Percentiles rank a stretch among this genome's conserved stretches.
phyloP scores from a whole-genome alignment of 2,888 invertebrate species.

The Tachina lurida region DNA sequence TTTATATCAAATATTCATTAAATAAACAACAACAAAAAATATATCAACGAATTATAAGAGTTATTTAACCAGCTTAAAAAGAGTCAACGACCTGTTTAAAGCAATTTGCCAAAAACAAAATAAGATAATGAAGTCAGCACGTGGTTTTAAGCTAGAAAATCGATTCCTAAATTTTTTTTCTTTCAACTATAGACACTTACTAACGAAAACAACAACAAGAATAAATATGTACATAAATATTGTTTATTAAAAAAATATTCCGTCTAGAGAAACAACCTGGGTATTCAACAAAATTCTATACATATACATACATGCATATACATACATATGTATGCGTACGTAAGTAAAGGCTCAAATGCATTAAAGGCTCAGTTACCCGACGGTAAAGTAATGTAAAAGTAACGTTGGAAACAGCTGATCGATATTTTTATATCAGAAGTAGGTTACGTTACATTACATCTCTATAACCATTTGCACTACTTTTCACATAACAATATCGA shows the following conservation, averaged over 20 bases:
- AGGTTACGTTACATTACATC: too few relatives aligned
- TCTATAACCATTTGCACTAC: too few relatives aligned
- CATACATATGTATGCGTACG: background rate
- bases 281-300: background rate
- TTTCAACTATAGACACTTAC: conserved; percentile 17
- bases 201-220: conserved; percentile 26
- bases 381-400: too few relatives aligned
- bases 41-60: conserved; percentile 57
- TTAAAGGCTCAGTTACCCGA: too few relatives aligned
- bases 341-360: too few relatives aligned
- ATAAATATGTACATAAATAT: conserved; percentile 15
- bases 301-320: background rate
- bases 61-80: conserved; percentile 69
- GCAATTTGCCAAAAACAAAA: conserved; percentile 50
- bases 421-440: too few relatives aligned
- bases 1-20: conserved; percentile 80
- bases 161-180: conserved; percentile 49
- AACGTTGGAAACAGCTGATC: too few relatives aligned
- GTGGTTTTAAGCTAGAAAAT: conserved; percentile 68
- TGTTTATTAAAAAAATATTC: conserved; percentile 43
- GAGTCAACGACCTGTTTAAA: conserved; percentile 78
- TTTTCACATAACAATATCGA: too few relatives aligned
- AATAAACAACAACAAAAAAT: conserved; percentile 77
- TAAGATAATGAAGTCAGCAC: conserved; percentile 63
- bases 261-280: conserved; percentile 41